These are phyloP conservation scores for Procambarus virginalis DNA, from an alignment of 1,140 invertebrate genomes.

Conservation along the genomic window DNA sequence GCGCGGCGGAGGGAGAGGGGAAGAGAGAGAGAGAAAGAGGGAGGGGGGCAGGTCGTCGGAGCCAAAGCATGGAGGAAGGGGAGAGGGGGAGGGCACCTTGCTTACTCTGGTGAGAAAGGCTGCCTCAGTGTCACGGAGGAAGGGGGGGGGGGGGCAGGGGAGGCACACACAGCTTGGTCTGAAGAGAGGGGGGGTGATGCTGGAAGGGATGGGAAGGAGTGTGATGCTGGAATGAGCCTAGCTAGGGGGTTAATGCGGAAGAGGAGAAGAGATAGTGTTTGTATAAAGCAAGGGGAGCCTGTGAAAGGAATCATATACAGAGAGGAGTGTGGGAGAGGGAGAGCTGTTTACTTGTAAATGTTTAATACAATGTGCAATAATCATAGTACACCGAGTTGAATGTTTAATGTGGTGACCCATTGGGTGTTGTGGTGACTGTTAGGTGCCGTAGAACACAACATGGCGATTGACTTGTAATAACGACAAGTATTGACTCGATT, in stretches of 20 bases:
- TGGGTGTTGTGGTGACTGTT: no score
- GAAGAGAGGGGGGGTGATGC: constrained; percentile 1
- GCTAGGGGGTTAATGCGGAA: no score
- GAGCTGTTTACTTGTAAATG: background rate
- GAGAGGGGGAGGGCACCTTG: background rate
- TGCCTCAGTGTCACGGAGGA: background rate
- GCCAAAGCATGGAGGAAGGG: background rate
- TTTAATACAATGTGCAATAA: no score
- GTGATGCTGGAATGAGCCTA: no score
- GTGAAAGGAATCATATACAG: background rate
- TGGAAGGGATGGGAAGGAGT: no score
- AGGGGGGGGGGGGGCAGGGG: background rate
- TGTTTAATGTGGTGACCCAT: no score
- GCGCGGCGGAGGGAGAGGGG: background rate
- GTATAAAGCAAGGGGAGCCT: background rate
- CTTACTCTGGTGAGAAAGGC: constrained; percentile 3
- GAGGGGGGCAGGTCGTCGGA: background rate
- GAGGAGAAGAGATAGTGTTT: background rate
- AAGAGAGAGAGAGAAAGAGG: constrained; percentile 1
- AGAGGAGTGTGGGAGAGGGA: background rate
- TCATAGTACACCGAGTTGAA: no score
- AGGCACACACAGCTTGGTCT: background rate
- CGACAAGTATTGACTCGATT: no score
- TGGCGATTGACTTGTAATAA: no score
- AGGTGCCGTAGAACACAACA: no score